Evolutionary conservation across 2,797 vertebrate species (phyloP).

Genomic region (Paramormyrops hopkinsi): DNA sequence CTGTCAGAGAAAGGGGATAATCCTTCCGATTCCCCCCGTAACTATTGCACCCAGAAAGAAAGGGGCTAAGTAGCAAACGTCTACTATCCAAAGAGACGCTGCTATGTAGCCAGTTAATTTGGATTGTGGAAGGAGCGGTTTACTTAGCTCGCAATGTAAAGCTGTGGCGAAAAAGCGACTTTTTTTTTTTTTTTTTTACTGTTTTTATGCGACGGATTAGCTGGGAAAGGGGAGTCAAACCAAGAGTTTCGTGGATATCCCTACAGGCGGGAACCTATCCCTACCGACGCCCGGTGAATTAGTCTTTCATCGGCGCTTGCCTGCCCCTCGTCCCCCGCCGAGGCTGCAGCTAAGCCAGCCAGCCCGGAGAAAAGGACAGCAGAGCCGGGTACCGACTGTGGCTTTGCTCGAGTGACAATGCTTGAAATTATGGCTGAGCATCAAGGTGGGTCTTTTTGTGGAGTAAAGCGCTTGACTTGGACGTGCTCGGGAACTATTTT

Average conservation of each 20-base stretch:
- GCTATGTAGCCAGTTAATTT: neutral
- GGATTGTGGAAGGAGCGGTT: neutral
- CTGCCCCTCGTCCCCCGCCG: conserved; percentile 22
- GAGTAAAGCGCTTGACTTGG: neutral
- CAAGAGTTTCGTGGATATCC: conserved; percentile 6
- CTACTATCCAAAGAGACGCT: neutral
- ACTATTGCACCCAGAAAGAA: neutral
- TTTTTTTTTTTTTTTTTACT: neutral
- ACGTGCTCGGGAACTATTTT: neutral
- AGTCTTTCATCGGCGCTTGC: conserved; percentile 1
- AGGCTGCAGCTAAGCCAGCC: conserved; percentile 47
- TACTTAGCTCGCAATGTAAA: conserved; percentile 37
- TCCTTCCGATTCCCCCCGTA: neutral
- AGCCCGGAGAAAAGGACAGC: conserved; percentile 54
- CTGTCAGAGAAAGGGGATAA: conserved; percentile 14
- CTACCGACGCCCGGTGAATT: neutral
- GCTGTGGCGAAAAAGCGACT: conserved; percentile 38
- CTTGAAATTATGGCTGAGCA: conserved; percentile 78
- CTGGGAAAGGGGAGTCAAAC: neutral
- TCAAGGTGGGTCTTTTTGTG: conserved; percentile 57
- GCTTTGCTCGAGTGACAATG: conserved; percentile 71
- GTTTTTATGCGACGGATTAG: neutral
- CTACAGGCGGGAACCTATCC: neutral
- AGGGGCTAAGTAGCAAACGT: neutral
- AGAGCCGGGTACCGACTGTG: conserved; percentile 55